phyloP scores from a whole-genome alignment of 2,888 invertebrate species.

The Meganola albula region DNA sequence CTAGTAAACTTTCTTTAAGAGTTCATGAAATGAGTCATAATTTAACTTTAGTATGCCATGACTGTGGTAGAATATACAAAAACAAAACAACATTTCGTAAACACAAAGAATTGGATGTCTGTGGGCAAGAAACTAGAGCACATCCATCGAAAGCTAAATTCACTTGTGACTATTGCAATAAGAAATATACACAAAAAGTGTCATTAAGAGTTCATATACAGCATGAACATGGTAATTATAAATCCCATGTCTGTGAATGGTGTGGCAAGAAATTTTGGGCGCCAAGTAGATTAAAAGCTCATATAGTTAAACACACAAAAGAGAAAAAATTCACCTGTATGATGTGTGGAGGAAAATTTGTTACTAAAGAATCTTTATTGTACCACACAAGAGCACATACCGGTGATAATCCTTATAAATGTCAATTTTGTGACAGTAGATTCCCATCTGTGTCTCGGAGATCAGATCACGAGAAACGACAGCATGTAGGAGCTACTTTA shows the following conservation, averaged over 20 bases:
- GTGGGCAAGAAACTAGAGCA: conserved; percentile 43
- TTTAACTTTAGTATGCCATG: conserved; percentile 44
- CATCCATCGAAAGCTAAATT: conserved; percentile 47
- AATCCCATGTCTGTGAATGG: conserved; percentile 56
- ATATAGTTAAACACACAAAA: conserved; percentile 59
- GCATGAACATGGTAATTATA: conserved; percentile 59
- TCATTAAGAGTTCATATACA: conserved; percentile 61
- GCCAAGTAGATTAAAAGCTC: conserved; percentile 56
- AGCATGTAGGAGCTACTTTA: conserved; percentile 38
- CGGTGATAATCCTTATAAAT: conserved; percentile 59
- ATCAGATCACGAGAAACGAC: conserved; percentile 49
- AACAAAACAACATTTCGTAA: conserved; percentile 49
- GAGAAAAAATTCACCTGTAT: conserved; percentile 54
- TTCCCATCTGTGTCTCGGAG: conserved; percentile 57
- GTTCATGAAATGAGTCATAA: conserved; percentile 50
- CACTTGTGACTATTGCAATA: conserved; percentile 61
- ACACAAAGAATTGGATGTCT: conserved; percentile 50
- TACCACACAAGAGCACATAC: conserved; percentile 65
- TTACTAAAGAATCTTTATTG: conserved; percentile 55
- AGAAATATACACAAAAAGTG: conserved; percentile 60
- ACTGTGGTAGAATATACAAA: conserved; percentile 58
- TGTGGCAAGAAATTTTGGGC: conserved; percentile 63
- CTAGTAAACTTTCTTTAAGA: conserved; percentile 43
- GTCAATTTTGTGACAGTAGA: conserved; percentile 44
- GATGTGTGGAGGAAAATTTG: conserved; percentile 53